Conservation (phyloP, 1,140 invertebrate genomes). For the Anagrus nilaparvatae region DNA sequence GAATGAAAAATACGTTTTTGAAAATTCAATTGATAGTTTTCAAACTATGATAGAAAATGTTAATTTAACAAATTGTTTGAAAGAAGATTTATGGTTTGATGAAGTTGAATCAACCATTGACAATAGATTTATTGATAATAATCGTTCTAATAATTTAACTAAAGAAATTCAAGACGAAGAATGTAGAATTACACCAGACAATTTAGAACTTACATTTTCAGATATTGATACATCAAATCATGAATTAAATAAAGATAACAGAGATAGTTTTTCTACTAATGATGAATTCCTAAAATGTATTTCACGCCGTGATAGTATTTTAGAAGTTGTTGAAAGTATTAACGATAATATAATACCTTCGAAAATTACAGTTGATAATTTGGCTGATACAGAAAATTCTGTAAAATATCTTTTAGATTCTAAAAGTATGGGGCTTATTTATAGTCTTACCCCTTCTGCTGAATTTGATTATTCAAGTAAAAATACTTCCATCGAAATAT, state of each 20-base stretch:
- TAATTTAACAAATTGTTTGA: no score
- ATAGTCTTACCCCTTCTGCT: slow-evolving; percentile 30
- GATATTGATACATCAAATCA: slow-evolving; percentile 6
- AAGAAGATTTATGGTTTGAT: no score
- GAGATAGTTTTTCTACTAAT: slow-evolving; percentile 6
- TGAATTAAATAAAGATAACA: not conserved
- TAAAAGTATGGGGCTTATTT: slow-evolving; percentile 29
- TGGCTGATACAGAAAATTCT: slow-evolving; percentile 23
- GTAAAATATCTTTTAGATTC: slow-evolving; percentile 31
- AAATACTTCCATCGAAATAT: slow-evolving; percentile 12
- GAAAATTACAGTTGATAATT: slow-evolving; percentile 9
- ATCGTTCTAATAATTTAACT: not conserved
- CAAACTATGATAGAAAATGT: no score
- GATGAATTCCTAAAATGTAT: slow-evolving; percentile 3
- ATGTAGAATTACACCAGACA: not conserved
- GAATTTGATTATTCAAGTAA: slow-evolving; percentile 14
- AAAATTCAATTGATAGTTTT: no score
- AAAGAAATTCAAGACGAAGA: no score
- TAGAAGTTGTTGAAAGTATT: slow-evolving; percentile 28
- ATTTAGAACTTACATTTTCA: slow-evolving; percentile 11
- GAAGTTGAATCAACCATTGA: no score
- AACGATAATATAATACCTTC: slow-evolving; percentile 26
- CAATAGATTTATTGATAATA: not conserved
- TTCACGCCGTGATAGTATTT: slow-evolving; percentile 25
- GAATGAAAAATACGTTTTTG: no score